Conservation (phyloP, 35 echinoderm and acorn worm genomes). For the Eucidaris tribuloides region DNA sequence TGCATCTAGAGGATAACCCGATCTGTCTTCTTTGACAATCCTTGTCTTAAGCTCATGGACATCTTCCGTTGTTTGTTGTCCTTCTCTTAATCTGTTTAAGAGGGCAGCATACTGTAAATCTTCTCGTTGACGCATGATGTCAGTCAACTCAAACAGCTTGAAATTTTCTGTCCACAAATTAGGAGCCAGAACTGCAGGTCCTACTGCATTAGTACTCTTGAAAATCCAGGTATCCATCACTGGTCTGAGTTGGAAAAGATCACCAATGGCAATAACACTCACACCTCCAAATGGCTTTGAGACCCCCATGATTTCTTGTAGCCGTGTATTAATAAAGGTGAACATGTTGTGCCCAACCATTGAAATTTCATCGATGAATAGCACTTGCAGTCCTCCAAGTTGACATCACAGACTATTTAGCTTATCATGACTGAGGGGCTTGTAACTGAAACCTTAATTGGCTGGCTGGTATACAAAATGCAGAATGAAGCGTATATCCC, state of each 20-base stretch:
- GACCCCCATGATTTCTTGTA: constrained; percentile 7
- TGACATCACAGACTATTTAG: not conserved
- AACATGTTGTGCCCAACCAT: constrained; percentile 35
- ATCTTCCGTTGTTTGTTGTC: constrained; percentile 14
- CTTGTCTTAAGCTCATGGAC: not conserved
- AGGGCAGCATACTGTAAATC: not conserved
- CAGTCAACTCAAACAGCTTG: not conserved
- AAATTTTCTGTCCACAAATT: constrained; percentile 22
- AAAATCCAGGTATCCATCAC: constrained; percentile 42
- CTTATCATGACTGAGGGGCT: not conserved
- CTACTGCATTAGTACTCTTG: not conserved
- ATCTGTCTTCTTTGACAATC: not conserved
- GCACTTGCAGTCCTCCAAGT: not conserved
- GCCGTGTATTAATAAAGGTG: not conserved
- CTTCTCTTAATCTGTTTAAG: constrained; percentile 16
- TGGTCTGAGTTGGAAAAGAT: constrained; percentile 33
- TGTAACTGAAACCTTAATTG: constrained; percentile 3
- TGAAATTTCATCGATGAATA: constrained; percentile 9
- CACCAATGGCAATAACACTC: constrained; percentile 15
- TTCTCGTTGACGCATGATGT: constrained; percentile 33
- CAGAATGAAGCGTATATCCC: not conserved
- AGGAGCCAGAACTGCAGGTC: not conserved
- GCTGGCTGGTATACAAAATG: constrained; percentile 23
- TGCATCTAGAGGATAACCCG: not conserved
- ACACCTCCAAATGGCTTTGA: constrained; percentile 37